These are phyloP conservation scores for Vesta saturnalis DNA, from an alignment of 2,888 invertebrate species.

Conservation along the genomic window DNA sequence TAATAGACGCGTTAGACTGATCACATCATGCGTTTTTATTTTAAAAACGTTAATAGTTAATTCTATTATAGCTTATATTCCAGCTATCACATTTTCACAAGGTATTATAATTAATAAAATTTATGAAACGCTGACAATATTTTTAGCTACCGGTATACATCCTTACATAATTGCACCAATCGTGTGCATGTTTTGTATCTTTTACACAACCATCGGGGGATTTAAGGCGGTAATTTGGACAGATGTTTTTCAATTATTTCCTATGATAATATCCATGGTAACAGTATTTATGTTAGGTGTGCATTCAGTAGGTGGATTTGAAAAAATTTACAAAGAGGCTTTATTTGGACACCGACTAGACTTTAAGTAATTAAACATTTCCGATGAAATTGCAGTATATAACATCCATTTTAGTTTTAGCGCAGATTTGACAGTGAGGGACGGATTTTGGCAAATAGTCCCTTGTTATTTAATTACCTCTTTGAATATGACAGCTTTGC, in stretches of 20 bases:
- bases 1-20: slow-evolving; percentile 67
- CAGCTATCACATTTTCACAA: slow-evolving; percentile 74
- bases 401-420: not conserved
- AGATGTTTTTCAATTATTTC: slow-evolving; percentile 64
- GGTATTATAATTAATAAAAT: slow-evolving; percentile 60
- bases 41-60: slow-evolving; percentile 68
- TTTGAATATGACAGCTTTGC: slow-evolving; percentile 66
- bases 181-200: slow-evolving; percentile 74
- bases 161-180: slow-evolving; percentile 65
- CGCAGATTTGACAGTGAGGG: slow-evolving; percentile 62
- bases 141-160: slow-evolving; percentile 57
- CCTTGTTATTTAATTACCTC: slow-evolving; percentile 68
- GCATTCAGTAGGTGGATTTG: slow-evolving; percentile 64
- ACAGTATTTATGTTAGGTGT: not conserved
- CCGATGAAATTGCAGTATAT: not conserved
- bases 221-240: slow-evolving; percentile 75
- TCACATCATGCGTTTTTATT: slow-evolving; percentile 70
- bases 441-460: slow-evolving; percentile 69
- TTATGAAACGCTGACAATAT: not conserved
- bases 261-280: not conserved
- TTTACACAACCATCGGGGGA: slow-evolving; percentile 78
- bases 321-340: slow-evolving; percentile 65
- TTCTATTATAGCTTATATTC: slow-evolving; percentile 77
- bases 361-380: slow-evolving; percentile 69
- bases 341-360: slow-evolving; percentile 67